Percentiles rank a stretch among this genome's conserved stretches.
Conservation (phyloP, 2,797 vertebrate species). For the Molothrus ater region DNA sequence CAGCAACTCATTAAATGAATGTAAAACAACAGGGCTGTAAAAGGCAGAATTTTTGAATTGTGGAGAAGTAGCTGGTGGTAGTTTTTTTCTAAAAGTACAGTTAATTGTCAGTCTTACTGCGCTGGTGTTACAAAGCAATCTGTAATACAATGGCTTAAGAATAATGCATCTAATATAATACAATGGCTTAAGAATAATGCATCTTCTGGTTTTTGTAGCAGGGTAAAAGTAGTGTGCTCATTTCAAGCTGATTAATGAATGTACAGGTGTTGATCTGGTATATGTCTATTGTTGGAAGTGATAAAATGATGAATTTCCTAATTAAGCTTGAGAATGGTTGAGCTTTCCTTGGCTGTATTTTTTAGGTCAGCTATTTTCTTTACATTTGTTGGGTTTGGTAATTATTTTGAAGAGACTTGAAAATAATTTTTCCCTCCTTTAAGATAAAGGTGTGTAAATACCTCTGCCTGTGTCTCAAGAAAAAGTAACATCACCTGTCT, state of each 20-base stretch:
- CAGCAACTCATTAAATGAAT: slow-evolving; percentile 10
- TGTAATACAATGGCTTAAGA: slow-evolving; percentile 3
- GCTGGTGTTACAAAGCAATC: not conserved
- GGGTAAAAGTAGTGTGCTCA: not conserved
- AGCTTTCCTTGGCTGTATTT: not conserved
- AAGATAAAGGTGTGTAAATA: not conserved
- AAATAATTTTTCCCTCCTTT: not conserved
- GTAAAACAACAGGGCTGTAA: not conserved
- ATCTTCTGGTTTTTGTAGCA: not conserved
- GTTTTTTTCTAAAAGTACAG: not conserved
- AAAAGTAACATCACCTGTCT: rapidly evolving
- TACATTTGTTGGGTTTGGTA: not conserved
- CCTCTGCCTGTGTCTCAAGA: not conserved
- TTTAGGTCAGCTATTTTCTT: not conserved
- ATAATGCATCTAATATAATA: not conserved
- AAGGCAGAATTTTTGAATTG: slow-evolving; percentile 42
- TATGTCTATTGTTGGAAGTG: not conserved
- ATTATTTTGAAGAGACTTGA: not conserved
- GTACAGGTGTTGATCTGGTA: not conserved
- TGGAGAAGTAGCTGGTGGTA: not conserved
- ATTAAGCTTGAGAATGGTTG: not conserved
- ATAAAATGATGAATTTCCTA: not conserved
- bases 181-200: not conserved
- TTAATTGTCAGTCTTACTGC: not conserved
- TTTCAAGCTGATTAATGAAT: not conserved